Conservation (phyloP, 2,888 invertebrate species). For the Meta bourneti region DNA sequence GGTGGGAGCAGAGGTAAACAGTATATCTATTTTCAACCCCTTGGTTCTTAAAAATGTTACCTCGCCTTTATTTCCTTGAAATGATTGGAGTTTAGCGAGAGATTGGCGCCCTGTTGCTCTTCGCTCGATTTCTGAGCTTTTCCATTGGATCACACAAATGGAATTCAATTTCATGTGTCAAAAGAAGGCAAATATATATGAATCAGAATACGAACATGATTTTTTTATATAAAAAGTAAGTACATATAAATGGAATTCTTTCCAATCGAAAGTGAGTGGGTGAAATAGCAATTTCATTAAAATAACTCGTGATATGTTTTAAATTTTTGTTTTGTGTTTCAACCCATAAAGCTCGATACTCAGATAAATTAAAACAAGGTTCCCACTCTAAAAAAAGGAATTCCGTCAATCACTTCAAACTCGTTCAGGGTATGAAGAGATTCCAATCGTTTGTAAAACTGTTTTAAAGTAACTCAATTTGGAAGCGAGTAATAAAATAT, state of each 20-base stretch:
- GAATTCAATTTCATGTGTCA: background rate
- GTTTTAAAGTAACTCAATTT: background rate
- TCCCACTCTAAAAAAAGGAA: background rate
- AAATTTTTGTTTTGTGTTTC: constrained; percentile 49
- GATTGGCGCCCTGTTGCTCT: too few species aligned
- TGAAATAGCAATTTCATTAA: constrained; percentile 15
- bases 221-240: background rate
- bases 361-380: background rate
- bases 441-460: background rate
- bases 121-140: background rate
- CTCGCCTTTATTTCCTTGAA: too few species aligned
- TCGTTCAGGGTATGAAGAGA: background rate
- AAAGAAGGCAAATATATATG: background rate
- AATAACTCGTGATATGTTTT: constrained; percentile 41
- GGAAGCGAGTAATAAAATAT: background rate
- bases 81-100: too few species aligned
- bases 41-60: too few species aligned
- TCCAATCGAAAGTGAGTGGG: background rate
- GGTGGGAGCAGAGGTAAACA: too few species aligned
- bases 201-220: background rate
- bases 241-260: background rate
- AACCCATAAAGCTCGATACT: constrained; percentile 1
- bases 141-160: background rate
- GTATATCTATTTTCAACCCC: too few species aligned
- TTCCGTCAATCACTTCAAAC: background rate